Base-by-base conservation (phyloP, 2,888 invertebrate genomes). In the Ptilodon capucinus region DNA sequence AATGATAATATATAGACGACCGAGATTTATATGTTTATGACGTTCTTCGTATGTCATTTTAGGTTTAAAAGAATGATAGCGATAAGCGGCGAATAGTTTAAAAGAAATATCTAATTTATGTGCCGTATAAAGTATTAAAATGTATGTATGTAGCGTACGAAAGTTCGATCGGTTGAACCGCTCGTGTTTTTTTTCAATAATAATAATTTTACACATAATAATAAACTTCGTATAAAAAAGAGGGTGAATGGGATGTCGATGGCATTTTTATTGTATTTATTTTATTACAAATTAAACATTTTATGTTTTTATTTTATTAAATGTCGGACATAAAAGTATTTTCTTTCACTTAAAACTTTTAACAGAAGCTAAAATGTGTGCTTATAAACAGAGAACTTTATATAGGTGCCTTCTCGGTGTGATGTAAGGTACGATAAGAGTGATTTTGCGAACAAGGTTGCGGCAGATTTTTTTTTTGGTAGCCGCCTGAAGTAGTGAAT, bases 391-490 rank as follows among this genome's bases (percentile, higher is more conserved):
- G 54, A 65, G 49, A 42, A 71, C 68, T 78, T 79, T 77, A 80
- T 68, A 57, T 61, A 54, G 40, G 60, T 54, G 59, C 59, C 59
- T 63, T 72, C 60, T 54, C 44, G 54, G 54, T 53, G 56, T 70
- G 78, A 81, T 75, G 68, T 71, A 70, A 75, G 66, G 68, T 46
- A 50, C 54, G 80, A 84, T 84, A 83, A 85, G 75, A 61, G 57
- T 64, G 68, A 74, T 76, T 75, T 77, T 30, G 63, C 63, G 71
- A 71, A 76, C 60, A 62, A 64, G 67, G 66, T 66, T 65, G 68
- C 68, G 51, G 60, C 64, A 64, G 68, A 45, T 64, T 58, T 49
- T 64, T n/a, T 66, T 74, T 74, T 74, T 77, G 64, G 80, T 75
- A 77, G 76, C 73, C 59, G 60, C 54, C 56, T 44, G 54, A 53